Base-by-base conservation (phyloP, 1,140 invertebrate genomes). In the Tetraneura akinire region DNA sequence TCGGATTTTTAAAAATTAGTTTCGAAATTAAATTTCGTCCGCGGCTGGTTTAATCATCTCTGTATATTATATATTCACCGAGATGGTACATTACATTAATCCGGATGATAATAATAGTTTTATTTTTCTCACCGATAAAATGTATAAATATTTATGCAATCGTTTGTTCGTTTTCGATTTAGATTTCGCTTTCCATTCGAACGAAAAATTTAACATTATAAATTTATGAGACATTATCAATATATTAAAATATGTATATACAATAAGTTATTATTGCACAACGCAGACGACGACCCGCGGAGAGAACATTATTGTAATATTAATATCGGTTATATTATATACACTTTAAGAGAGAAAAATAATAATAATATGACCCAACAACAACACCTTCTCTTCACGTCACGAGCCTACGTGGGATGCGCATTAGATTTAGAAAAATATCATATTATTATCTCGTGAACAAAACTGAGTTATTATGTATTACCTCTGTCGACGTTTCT, bases 181-280 rank as follows among this genome's bases (percentile, higher is more conserved):
- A 5, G 14, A 57, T 14, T 11, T 3, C 11, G 55, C 5, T 29
- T 14, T 60, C 14, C 23, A 60, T 60, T 13, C 14, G 57, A 29
- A 60, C 23, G 26, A 60, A 26, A 29, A 26, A 23, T 26, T 14
- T 8, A 37, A 37, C 8, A 37, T 53, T 26, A 23, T 18, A 18
- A 60, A 9, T 26, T 10, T n/a, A n/a, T n/a, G n/a, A n/a, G n/a
- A n/a, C n/a, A n/a, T n/a, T n/a, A n/a, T n/a, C n/a, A n/a, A n/a
- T n/a, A n/a, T n/a, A n/a, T 32, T n/a, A 32, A 18, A 62, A 10
- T 62, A 62, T 62, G 18, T 16, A 62, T 18, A 29, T n/a, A n/a
- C n/a, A n/a, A n/a, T n/a, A n/a, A n/a, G 26, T 62, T 62, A 14
- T 62, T 60, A 23, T 60, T 60, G 21, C 57, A 60, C 57, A 60